These are phyloP conservation scores for Lophotriccus pileatus DNA, from an alignment of 2,797 vertebrate species.

Conservation along the genomic window DNA sequence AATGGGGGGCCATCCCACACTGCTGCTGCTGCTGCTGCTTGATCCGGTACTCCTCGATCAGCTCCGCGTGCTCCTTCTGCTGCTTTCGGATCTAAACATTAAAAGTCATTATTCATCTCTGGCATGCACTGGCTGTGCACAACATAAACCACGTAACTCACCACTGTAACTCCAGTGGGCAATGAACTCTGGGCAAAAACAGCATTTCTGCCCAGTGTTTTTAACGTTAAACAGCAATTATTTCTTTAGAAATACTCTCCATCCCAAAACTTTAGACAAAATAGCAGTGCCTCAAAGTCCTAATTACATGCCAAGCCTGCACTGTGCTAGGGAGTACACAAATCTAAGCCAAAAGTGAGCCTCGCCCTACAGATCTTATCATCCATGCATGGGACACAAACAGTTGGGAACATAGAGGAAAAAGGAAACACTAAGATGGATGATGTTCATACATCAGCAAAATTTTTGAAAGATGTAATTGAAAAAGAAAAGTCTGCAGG, in stretches of 20 bases:
- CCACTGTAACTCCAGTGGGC: not conserved
- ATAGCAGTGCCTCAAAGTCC: not conserved
- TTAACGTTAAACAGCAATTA: not conserved
- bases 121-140: not conserved
- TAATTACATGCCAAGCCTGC: not conserved
- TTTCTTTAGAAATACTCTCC: not conserved
- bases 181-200: not conserved
- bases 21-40: slow-evolving; percentile 83
- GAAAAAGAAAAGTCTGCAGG: not conserved
- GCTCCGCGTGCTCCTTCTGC: slow-evolving; percentile 96
- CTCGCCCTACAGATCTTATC: not conserved
- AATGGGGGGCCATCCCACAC: slow-evolving; percentile 80
- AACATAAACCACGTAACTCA: not conserved
- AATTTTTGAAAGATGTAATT: not conserved
- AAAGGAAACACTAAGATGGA: not conserved
- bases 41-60: slow-evolving; percentile 95
- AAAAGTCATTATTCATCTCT: not conserved
- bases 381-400: not conserved
- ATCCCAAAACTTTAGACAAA: not conserved
- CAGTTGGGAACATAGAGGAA: not conserved
- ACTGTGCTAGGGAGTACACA: not conserved
- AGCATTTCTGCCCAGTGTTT: not conserved
- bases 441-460: not conserved
- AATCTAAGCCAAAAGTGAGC: not conserved
- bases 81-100: slow-evolving; percentile 92